Conservation (phyloP, 2,888 invertebrate species). For the Drosophila nr. perissopoda region DNA sequence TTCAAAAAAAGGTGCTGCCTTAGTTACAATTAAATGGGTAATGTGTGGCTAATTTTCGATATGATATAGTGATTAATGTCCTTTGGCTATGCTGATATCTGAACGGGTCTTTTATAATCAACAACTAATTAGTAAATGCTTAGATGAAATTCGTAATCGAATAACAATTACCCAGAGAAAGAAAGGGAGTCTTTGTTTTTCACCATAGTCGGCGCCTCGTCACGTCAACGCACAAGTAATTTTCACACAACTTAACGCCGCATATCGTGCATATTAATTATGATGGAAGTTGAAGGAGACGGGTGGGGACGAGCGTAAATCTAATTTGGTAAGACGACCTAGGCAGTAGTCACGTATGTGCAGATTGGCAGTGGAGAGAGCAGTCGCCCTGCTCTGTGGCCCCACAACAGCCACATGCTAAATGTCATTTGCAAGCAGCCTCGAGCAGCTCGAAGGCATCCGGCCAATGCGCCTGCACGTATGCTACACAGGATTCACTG, state of each 20-base stretch:
- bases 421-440: conserved; percentile 49
- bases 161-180: conserved; percentile 47
- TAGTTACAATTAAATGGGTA: background rate
- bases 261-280: conserved; percentile 80
- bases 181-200: conserved; percentile 41
- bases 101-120: conserved; percentile 51
- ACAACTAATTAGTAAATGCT: conserved; percentile 74
- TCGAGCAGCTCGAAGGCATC: conserved; percentile 25
- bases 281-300: conserved; percentile 30
- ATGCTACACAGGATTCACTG: conserved; percentile 41
- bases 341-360: conserved; percentile 57
- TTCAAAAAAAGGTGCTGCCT: background rate
- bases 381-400: background rate
- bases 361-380: conserved; percentile 26
- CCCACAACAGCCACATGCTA: conserved; percentile 43
- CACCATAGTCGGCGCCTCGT: conserved; percentile 39
- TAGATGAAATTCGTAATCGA: conserved; percentile 58
- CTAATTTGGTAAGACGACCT: conserved; percentile 73
- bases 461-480: conserved; percentile 66
- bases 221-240: conserved; percentile 74
- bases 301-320: conserved; percentile 39
- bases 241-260: conserved; percentile 80
- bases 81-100: background rate
- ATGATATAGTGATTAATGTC: conserved; percentile 25
- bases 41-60: background rate